Base-by-base conservation (phyloP, 1,140 invertebrate genomes). In the Chironomus striatipennis region DNA sequence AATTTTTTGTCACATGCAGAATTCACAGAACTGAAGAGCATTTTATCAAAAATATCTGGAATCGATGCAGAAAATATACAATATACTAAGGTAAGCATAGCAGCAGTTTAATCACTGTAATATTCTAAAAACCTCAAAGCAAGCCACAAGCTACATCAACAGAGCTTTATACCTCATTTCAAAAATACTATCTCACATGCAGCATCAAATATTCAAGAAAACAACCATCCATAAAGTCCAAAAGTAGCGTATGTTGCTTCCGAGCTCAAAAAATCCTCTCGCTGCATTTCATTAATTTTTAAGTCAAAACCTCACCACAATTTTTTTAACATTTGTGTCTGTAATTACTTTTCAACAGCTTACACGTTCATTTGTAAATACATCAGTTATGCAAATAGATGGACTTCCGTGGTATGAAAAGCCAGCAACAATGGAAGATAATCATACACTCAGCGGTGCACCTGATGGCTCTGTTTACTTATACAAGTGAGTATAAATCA, bases 1-100 rank as follows among this genome's bases (percentile, higher is more conserved):
- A n/a, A n/a, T n/a, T n/a, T 17, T 65, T 43, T 76, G 73, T 43
- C 70, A 20, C 72, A 78, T 77, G 7, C 78, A 82, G 81, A 78
- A 77, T 77, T 79, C 64, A 78, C 77, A 43, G 83, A 85, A 76
- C 78, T 86, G 24, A 81, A 82, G 77, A 76, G 77, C 18, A 80
- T 88, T 84, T 78, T 92, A 72, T 85, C 88, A 20, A 80, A 85
- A 77, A 78, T 89, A 65, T 88, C 88, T 78, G 83, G 84, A 74
- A 89, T 92, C 74, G 83, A 86, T 42, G 77, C 83, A 64, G 88
- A 91, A 77, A 81, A 87, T 79, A 80, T 92, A 65, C 87, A 90
- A 75, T 86, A 91, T 79, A 87, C 87, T 20, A 87, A 88, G 81
- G 85, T 85, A 47, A 84, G 20, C 72, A 67, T 34, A 9, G 5